Percentiles rank a stretch among this genome's conserved stretches.
These are phyloP conservation scores for Sciaenops ocellatus DNA, from an alignment of 2,797 vertebrate genomes.

Conservation along the genomic window DNA sequence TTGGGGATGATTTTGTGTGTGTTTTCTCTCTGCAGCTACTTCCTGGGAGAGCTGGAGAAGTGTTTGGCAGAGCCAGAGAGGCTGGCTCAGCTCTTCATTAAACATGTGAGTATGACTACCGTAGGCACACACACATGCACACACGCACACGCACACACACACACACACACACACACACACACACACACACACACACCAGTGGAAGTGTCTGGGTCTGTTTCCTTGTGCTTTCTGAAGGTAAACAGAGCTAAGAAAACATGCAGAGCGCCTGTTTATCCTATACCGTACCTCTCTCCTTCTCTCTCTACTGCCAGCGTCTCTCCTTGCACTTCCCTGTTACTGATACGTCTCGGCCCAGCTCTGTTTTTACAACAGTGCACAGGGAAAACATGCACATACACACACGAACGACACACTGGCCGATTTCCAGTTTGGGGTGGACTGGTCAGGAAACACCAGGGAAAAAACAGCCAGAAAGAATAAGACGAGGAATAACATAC, in stretches of 20 bases:
- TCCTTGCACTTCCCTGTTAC: slow-evolving; percentile 69
- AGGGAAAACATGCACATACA: slow-evolving; percentile 46
- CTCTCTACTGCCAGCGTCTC: slow-evolving; percentile 48
- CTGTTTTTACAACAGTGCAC: slow-evolving; percentile 60
- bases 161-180: slow-evolving; percentile 31
- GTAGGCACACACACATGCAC: slow-evolving; percentile 12
- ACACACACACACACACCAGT: slow-evolving; percentile 15
- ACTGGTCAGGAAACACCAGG: slow-evolving; percentile 71
- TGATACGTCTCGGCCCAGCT: slow-evolving; percentile 64
- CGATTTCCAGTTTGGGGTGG: slow-evolving; percentile 52
- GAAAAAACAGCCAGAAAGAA: slow-evolving; percentile 74
- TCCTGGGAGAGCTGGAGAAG: slow-evolving; percentile 99
- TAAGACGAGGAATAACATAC: slow-evolving; percentile 71
- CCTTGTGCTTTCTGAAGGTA: slow-evolving; percentile 64
- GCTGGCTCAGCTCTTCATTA: slow-evolving; percentile 97
- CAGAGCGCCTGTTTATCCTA: slow-evolving; percentile 64
- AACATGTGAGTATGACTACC: slow-evolving; percentile 90
- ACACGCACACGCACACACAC: slow-evolving; percentile 19
- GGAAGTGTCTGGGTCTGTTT: slow-evolving; percentile 53
- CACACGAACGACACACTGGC: slow-evolving; percentile 47
- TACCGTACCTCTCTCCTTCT: slow-evolving; percentile 33
- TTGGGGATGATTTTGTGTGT: slow-evolving; percentile 38
- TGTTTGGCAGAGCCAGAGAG: slow-evolving; percentile 97
- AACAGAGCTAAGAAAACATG: slow-evolving; percentile 64
- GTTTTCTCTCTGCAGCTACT: slow-evolving; percentile 89